Base-by-base conservation (phyloP, 2,797 vertebrate species). In the Acanthurus lineatus region DNA sequence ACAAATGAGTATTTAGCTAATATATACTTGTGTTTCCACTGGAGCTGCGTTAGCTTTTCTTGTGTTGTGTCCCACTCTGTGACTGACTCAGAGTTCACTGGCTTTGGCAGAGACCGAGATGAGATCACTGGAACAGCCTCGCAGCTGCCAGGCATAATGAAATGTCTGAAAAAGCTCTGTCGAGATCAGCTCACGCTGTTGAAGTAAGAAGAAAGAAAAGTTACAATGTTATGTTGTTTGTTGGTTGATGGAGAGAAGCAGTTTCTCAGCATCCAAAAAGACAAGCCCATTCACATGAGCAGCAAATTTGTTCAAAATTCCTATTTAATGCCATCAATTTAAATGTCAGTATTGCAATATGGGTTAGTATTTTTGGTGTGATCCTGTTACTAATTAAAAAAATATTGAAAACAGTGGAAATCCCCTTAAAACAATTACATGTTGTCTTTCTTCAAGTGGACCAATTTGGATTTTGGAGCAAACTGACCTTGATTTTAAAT, bases 101-200 rank as follows among this genome's bases (percentile, higher is more conserved):
- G 65, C 59, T 74, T 77, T 79, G 73, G 72, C 85, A 61, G 70
- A 42, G 20, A 64, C 63, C 38, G 40, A 73, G 77, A 80, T 88
- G 89, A 92, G 82, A 79, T 90, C 86, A 88, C 53, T 77, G 79
- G 70, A 91, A 82, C 67, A 45, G 81, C 63, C 20, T 77, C n/a
- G 14, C 40, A 51, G 76, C 83, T 79, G 87, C 80, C 87, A 73
- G 76, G 51, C 42, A 53, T 20, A 40, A 67, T 28, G 25, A 81
- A 73, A 63, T 45, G 19, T 69, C 42, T 45, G 63, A 49, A 64
- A 53, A 69, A 45, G 22, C 49, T 59, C 49, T 11, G 56, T 58
- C 25, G 0, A 45, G 32, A 69, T 60, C 28, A 9, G 22, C 47
- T 44, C 19, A 1, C 47, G 62, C 51, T 8, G 8, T 49, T 64